Base-by-base conservation (phyloP, 2,797 vertebrate genomes). In the Morelia viridis region DNA sequence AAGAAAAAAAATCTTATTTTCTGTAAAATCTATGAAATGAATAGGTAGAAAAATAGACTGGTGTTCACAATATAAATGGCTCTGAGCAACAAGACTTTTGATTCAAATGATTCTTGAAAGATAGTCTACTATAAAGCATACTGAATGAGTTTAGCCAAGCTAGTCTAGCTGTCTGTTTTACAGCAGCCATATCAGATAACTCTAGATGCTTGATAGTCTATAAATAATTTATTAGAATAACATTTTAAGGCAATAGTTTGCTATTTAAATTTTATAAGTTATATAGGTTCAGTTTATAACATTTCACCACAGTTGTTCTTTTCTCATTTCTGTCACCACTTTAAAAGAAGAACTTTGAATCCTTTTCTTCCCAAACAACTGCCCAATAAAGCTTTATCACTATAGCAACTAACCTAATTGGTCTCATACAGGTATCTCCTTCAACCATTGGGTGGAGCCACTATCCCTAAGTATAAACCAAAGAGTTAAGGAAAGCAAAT, bases 371-470 rank as follows among this genome's bases (percentile, higher is more conserved):
- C 5, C 89, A 2, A 95, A 93, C 96, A 95, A 95, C 95, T 93
- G 93, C 35, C 89, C 60, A 50, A 95, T 92, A 95, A 93, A 96
- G 64, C 95, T 94, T 94, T 93, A 96, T 98, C 96, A 95, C 97
- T 97, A 98, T 97, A 97, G 97, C 97, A 98, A 98, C 98, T 92
- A 94, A 95, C 87, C 92, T 96, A 96, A 96, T 96, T 97, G 97
- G 96, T 92, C 96, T 97, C 95, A 96, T 97, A 98, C 97, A 98
- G 96, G 96, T 96, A 97, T 94, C 96, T 95, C 95, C 92, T 98
- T 97, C 97, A 96, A 98, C 99, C 99, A 98, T 98, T 97, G 97
- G 98, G 98, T 98, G 99, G 99, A 98, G 98, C 99, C 97, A 98
- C 97, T 96, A 97, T 96, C 97, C 98, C 96, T 96, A 91, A 92